These are phyloP conservation scores for Drosophila tsacasi DNA, from an alignment of 1,140 invertebrate genomes.

Conservation along the genomic window DNA sequence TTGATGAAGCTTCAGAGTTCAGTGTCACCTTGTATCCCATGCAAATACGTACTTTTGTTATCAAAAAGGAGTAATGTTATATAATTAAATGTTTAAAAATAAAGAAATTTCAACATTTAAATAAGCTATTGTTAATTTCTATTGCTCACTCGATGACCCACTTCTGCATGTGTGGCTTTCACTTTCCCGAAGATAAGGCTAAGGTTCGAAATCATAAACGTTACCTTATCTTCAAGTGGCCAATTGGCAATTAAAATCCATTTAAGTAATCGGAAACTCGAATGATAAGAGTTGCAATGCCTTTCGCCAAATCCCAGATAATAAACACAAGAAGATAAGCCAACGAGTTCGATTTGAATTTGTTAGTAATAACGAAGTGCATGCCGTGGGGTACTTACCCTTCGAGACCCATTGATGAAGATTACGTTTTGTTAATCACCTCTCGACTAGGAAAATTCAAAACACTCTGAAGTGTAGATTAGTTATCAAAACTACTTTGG, in stretches of 20 bases:
- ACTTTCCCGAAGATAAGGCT: conserved; percentile 15
- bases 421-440: conserved; percentile 4
- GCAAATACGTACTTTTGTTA: conserved; percentile 78
- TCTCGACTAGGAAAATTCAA: conserved; percentile 29
- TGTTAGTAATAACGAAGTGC: neutral
- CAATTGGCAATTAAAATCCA: conserved; percentile 44
- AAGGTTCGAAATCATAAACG: conserved; percentile 9
- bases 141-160: neutral
- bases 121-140: neutral
- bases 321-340: neutral
- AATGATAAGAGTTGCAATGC: conserved; percentile 28
- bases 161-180: conserved; percentile 23
- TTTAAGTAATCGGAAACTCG: conserved; percentile 16
- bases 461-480: conserved; percentile 34
- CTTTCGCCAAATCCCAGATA: neutral
- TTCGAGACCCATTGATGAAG: conserved; percentile 7
- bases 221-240: conserved; percentile 13
- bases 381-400: conserved; percentile 22
- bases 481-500: conserved; percentile 10
- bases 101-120: no score
- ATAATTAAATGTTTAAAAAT: neutral
- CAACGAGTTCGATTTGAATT: neutral
- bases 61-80: conserved; percentile 15
- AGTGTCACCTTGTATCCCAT: conserved; percentile 67
- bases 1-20: conserved; percentile 58